Evolutionary conservation across 2,888 invertebrate genomes (phyloP).

Genomic region (Pimpla rufipes): DNA sequence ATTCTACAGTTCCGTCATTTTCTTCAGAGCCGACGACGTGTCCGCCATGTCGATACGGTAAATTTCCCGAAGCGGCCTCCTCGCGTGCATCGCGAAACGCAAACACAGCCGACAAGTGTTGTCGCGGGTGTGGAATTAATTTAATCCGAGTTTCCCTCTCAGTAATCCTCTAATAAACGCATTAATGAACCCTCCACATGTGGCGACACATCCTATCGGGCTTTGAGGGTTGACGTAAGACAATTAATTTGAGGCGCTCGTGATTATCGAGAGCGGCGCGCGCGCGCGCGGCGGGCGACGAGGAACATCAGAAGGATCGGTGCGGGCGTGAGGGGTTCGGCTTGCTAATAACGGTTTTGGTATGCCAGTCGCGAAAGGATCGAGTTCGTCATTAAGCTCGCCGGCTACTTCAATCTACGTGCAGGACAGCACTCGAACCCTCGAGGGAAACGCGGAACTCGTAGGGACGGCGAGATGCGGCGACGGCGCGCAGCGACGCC

Average conservation of each 20-base stretch:
- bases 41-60: too few relatives aligned
- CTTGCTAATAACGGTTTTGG: constrained; percentile 64
- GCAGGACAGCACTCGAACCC: constrained; percentile 52
- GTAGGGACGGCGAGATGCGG: constrained; percentile 10
- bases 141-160: neutral
- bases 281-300: neutral
- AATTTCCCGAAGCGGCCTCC: too few relatives aligned
- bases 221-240: constrained; percentile 42
- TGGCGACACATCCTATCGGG: neutral
- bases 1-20: too few relatives aligned
- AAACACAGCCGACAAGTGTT: neutral
- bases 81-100: too few relatives aligned
- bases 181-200: constrained; percentile 10
- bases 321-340: constrained; percentile 25
- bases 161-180: constrained; percentile 16
- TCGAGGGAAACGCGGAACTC: constrained; percentile 35
- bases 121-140: neutral
- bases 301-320: constrained; percentile 31
- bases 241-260: constrained; percentile 54
- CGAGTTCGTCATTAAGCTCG: constrained; percentile 66
- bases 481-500: neutral
- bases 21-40: too few relatives aligned
- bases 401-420: constrained; percentile 62
- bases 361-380: constrained; percentile 65
- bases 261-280: constrained; percentile 55